Percentiles rank a stretch among this genome's conserved stretches.
phyloP scores from a whole-genome alignment of 2,797 vertebrate genomes.

The Bovichtus variegatus region DNA sequence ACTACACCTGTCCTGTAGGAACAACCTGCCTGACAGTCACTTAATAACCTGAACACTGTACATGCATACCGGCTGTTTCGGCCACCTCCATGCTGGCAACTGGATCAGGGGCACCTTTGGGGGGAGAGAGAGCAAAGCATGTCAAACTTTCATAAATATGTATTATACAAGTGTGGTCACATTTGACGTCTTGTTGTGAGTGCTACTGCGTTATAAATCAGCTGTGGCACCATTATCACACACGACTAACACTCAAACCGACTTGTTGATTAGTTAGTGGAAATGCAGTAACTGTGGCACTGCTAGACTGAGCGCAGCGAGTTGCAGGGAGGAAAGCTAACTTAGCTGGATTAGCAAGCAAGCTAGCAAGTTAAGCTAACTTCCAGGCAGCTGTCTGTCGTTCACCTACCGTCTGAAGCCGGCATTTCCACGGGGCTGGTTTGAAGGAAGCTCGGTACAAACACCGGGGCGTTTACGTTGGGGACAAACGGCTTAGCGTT shows the following conservation, averaged over 20 bases:
- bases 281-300: slow-evolving; percentile 15
- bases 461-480: slow-evolving; percentile 94
- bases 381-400: slow-evolving; percentile 56
- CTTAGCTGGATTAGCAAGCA: slow-evolving; percentile 71
- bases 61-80: slow-evolving; percentile 90
- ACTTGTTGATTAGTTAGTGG: slow-evolving; percentile 69
- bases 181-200: not conserved
- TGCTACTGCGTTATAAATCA: not conserved
- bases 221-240: not conserved
- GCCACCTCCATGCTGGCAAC: slow-evolving; percentile 94
- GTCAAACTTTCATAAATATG: slow-evolving; percentile 62
- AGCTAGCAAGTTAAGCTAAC: slow-evolving; percentile 77
- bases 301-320: slow-evolving; percentile 15
- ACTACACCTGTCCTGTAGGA: slow-evolving; percentile 24
- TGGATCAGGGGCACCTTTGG: slow-evolving; percentile 89
- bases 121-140: slow-evolving; percentile 56
- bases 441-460: slow-evolving; percentile 92
- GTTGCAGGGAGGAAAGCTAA: slow-evolving; percentile 65
- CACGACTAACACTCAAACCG: not conserved
- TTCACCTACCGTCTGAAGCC: slow-evolving; percentile 79
- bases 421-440: slow-evolving; percentile 74
- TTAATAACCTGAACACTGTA: slow-evolving; percentile 5
- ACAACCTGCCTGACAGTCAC: not conserved
- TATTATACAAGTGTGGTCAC: slow-evolving; percentile 5
- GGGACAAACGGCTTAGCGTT: slow-evolving; percentile 97